Conservation (phyloP, 2,113 vertebrate species). For the Dasyornis broadbenti region DNA sequence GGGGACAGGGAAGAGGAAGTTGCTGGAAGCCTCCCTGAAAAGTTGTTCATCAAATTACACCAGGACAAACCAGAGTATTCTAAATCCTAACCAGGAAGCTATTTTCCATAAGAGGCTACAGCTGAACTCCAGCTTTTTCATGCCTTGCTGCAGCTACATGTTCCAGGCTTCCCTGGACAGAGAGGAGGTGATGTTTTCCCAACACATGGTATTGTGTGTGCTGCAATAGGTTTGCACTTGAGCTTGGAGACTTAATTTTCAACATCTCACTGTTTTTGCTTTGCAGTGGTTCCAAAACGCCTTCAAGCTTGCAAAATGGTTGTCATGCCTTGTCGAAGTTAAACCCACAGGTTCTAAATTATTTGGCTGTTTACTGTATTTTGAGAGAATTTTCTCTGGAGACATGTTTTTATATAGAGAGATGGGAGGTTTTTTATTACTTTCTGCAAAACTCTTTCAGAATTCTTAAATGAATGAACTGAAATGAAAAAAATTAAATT, state of each 20-base stretch:
- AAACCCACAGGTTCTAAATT: neutral
- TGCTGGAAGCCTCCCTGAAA: neutral
- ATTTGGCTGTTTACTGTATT: neutral
- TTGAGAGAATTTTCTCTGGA: neutral
- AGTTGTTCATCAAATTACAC: neutral
- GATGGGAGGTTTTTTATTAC: neutral
- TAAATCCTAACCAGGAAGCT: neutral
- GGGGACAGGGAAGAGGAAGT: neutral
- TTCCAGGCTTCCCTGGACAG: neutral
- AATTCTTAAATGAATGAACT: neutral
- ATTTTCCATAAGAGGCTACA: neutral
- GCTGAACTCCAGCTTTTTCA: neutral
- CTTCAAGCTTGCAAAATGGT: neutral
- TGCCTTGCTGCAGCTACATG: neutral
- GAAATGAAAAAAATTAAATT: neutral
- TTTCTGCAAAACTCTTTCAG: neutral
- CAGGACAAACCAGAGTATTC: neutral
- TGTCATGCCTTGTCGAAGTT: neutral
- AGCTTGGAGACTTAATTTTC: neutral
- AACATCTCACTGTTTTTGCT: neutral
- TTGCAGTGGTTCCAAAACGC: neutral
- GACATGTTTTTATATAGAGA: neutral
- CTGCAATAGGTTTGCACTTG: neutral
- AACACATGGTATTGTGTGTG: neutral
- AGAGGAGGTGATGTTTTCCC: neutral